A percentile compares a stretch with the other conserved stretches of the same genome.
Evolutionary conservation across 1,140 invertebrate species (phyloP).

Genomic region (Zaprionus davidi): DNA sequence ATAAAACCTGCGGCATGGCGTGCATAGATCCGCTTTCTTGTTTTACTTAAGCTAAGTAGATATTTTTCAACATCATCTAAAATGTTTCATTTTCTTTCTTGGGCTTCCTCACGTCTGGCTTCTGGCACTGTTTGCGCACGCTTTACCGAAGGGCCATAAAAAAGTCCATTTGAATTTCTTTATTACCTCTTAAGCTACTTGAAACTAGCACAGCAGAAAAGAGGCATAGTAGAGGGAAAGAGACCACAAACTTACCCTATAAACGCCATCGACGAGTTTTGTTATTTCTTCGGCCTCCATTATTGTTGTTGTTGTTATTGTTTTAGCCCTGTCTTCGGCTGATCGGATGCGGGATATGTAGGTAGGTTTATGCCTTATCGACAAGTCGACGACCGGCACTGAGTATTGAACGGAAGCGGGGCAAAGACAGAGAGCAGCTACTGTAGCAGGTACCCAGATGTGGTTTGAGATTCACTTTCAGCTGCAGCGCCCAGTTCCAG

Average conservation of each 20-base stretch:
- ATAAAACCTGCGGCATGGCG: no score
- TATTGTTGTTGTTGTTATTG: conserved; percentile 19
- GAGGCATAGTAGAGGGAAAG: neutral
- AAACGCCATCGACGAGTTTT: conserved; percentile 94
- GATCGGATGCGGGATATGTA: conserved; percentile 28
- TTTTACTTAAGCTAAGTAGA: conserved; percentile 5
- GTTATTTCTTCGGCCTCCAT: conserved; percentile 96
- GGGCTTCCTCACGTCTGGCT: conserved; percentile 4
- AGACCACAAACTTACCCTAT: conserved; percentile 89
- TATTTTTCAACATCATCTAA: neutral
- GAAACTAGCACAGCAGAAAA: conserved; percentile 32
- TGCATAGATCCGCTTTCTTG: neutral
- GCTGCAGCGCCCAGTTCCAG: conserved; percentile 55
- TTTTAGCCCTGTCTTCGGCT: neutral
- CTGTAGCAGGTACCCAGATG: conserved; percentile 8
- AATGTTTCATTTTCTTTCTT: conserved; percentile 16
- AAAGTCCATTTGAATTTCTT: conserved; percentile 43
- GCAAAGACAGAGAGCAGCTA: neutral
- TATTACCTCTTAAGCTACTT: conserved; percentile 33
- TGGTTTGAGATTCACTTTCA: conserved; percentile 70
- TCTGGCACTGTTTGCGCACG: conserved; percentile 3
- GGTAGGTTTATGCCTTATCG: conserved; percentile 6
- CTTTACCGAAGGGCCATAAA: conserved; percentile 14
- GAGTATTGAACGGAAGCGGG: neutral
- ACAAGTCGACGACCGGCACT: neutral